phyloP scores from a whole-genome alignment of 2,113 vertebrate genomes.

The Ploceus nigricollis region DNA sequence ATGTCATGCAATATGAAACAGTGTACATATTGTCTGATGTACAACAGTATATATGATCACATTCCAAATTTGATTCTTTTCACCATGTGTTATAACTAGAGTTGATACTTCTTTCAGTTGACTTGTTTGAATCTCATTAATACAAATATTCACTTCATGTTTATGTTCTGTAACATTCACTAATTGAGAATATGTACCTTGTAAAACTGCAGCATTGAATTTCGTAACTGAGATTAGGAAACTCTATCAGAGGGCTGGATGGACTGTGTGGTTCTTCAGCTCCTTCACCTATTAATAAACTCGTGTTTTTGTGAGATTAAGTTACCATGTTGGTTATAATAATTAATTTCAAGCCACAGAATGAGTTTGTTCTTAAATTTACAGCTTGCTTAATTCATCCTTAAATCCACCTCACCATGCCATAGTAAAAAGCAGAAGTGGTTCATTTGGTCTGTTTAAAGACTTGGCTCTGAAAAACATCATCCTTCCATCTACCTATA shows the following conservation, averaged over 20 bases:
- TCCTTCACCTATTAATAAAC: constrained; percentile 64
- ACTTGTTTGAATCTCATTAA: constrained; percentile 61
- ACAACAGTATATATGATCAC: constrained; percentile 57
- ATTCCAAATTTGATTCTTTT: constrained; percentile 55
- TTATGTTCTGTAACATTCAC: constrained; percentile 65
- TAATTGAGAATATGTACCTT: constrained; percentile 63
- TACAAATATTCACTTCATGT: constrained; percentile 58
- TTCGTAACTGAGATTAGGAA: constrained; percentile 58
- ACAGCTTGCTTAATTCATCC: constrained; percentile 46
- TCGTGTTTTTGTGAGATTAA: constrained; percentile 72
- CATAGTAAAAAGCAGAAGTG: not conserved
- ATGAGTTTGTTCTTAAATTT: constrained; percentile 56
- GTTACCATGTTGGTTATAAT: constrained; percentile 66
- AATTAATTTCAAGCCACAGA: constrained; percentile 68
- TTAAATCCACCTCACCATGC: constrained; percentile 15
- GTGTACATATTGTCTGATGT: constrained; percentile 59
- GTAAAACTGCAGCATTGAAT: constrained; percentile 59
- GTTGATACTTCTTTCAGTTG: constrained; percentile 53
- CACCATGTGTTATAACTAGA: constrained; percentile 48
- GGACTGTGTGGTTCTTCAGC: constrained; percentile 51
- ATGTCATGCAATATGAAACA: constrained; percentile 57
- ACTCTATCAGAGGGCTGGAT: constrained; percentile 47
- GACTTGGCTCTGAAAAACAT: not conserved
- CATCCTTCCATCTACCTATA: not conserved
- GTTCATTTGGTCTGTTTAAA: constrained; percentile 5